phyloP scores from a whole-genome alignment of 2,797 vertebrate species.

The Anguilla anguilla region DNA sequence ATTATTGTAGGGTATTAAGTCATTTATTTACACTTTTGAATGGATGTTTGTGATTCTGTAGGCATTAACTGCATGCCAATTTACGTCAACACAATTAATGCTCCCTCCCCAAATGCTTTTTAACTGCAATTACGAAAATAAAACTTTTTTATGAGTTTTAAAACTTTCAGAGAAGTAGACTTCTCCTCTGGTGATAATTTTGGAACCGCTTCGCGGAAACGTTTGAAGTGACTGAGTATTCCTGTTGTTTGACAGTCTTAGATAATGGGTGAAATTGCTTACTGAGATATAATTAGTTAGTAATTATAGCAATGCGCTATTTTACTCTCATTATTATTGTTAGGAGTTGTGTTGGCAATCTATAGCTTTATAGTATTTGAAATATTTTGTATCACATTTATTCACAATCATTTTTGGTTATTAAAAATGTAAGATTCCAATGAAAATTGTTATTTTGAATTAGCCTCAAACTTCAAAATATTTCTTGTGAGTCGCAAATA shows the following conservation, averaged over 20 bases:
- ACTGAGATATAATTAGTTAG: not conserved
- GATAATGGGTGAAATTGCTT: not conserved
- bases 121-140: not conserved
- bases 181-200: not conserved
- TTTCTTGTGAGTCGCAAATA: not conserved
- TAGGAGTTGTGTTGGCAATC: not conserved
- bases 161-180: not conserved
- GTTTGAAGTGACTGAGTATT: not conserved
- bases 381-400: not conserved
- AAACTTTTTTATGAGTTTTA: not conserved
- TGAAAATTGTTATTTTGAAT: slow-evolving; percentile 4
- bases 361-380: not conserved
- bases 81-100: not conserved
- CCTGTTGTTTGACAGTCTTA: not conserved
- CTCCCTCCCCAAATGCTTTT: not conserved
- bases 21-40: not conserved
- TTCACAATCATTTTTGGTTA: not conserved
- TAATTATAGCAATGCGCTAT: not conserved
- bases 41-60: not conserved
- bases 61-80: not conserved
- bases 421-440: not conserved
- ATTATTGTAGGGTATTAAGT: not conserved
- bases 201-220: not conserved
- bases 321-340: not conserved
- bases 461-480: not conserved